Percentiles rank a stretch among this genome's conserved stretches.
Evolutionary conservation across 37 sponge, comb jelly and placozoan genomes (phyloP).

Genomic region (Geodia barretti): DNA sequence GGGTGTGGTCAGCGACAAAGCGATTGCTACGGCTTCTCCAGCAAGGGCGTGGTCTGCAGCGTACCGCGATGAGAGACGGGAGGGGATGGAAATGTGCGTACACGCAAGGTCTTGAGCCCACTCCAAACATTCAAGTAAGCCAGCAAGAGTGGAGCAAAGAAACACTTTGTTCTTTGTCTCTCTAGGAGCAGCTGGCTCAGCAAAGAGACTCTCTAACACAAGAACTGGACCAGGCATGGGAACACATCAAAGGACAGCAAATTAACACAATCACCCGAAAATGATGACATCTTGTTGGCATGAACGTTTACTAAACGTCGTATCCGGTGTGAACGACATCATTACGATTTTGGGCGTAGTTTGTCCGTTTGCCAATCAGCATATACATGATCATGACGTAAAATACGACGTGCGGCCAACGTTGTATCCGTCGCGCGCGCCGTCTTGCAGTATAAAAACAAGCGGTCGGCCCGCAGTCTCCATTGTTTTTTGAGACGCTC

Average conservation of each 20-base stretch:
- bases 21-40: constrained; percentile 10
- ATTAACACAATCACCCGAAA: background rate
- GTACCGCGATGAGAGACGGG: constrained; percentile 5
- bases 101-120: background rate
- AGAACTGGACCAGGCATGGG: background rate
- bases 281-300: background rate
- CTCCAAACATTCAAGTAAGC: constrained; percentile 7
- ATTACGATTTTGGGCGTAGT: too few species aligned
- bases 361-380: too few species aligned
- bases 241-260: background rate
- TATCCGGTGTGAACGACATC: background rate
- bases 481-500: too few species aligned
- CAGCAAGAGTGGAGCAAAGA: too few species aligned
- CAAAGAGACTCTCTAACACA: background rate
- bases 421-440: constrained; percentile 1
- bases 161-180: background rate
- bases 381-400: background rate
- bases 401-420: background rate
- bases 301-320: background rate
- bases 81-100: constrained; percentile 32
- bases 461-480: background rate
- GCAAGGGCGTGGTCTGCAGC: constrained; percentile 23
- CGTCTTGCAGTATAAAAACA: background rate
- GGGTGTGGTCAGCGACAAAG: constrained; percentile 39
- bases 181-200: background rate